Conservation (phyloP, 2,797 vertebrate genomes). For the Ctenochaetus hawaiiensis region DNA sequence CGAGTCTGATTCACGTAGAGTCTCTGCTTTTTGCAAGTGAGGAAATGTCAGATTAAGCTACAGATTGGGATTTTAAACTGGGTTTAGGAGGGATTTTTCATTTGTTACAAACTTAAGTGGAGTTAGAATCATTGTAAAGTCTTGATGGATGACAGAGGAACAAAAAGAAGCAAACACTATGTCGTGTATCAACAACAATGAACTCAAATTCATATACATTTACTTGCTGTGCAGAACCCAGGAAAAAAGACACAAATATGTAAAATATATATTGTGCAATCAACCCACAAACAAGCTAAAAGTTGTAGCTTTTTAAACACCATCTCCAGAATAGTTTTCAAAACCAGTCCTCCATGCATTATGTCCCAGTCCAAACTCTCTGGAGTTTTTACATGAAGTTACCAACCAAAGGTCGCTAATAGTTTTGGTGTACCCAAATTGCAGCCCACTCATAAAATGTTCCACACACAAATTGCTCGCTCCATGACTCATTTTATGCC, state of each 20-base stretch:
- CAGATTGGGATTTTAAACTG: background rate
- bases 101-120: background rate
- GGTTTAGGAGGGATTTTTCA: background rate
- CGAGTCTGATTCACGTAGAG: slow-evolving; percentile 39
- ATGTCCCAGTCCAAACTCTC: slow-evolving; percentile 18
- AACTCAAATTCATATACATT: background rate
- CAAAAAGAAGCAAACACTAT: background rate
- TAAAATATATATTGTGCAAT: background rate
- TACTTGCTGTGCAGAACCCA: no score
- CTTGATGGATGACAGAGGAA: background rate
- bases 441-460: slow-evolving; percentile 77
- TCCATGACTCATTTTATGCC: slow-evolving; percentile 75
- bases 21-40: background rate
- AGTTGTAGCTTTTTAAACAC: background rate
- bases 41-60: slow-evolving; percentile 4
- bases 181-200: background rate
- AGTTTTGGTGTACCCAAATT: slow-evolving; percentile 82
- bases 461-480: slow-evolving; percentile 76
- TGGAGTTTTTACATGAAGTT: slow-evolving; percentile 38
- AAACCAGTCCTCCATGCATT: slow-evolving; percentile 11
- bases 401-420: slow-evolving; percentile 63
- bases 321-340: background rate
- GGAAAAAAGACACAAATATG: background rate
- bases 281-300: background rate
- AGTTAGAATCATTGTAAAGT: background rate